Base-by-base conservation (phyloP, 2,797 vertebrate genomes). In the Rachycentron canadum region DNA sequence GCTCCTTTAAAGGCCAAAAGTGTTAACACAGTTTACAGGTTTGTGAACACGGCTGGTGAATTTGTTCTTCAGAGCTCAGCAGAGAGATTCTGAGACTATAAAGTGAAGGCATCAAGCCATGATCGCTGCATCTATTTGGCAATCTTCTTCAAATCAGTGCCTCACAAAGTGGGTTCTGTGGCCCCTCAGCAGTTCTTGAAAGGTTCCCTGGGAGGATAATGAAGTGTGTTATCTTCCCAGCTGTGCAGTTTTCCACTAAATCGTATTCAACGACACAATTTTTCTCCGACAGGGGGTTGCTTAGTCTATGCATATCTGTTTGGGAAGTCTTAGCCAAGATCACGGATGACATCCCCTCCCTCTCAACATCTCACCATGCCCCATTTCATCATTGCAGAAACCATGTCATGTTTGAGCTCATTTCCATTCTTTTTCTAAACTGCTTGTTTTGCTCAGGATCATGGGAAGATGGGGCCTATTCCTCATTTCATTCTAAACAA, bases 171-270 rank as follows among this genome's bases (percentile, higher is more conserved):
- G 58, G 52, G 72, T 69, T 77, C 52, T 65, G 34, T 50, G 47
- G 21, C 26, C n/a, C 34, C 60, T 69, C 69, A 68, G 86, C 69
- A 53, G 58, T 58, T 73, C 45, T 62, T 73, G 56, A 83, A 78
- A 72, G 64, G 32, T 73, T 75, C 50, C 76, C 73, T 66, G 40
- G 53, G 56, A 50, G 45, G 81, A 84, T 82, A 88, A 82, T 79
- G 64, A 82, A 71, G 59, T 83, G 53, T 73, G 45, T 69, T 69
- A 75, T 77, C 58, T 40, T 79, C 58, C 77, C 67, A 75, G 71
- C 71, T 81, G 73, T 67, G 74, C 4, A 0, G 23, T 72, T 78
- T 76, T 65, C 41, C 59, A 58, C 53, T 65, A 56, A 81, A 77
- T 73, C 4, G 1, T 63, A 63, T 74, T 50, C 50, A 65, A 59